These are phyloP conservation scores for Xiphorhynchus erythropygius DNA, from an alignment of 2,797 vertebrate species.

Conservation along the genomic window DNA sequence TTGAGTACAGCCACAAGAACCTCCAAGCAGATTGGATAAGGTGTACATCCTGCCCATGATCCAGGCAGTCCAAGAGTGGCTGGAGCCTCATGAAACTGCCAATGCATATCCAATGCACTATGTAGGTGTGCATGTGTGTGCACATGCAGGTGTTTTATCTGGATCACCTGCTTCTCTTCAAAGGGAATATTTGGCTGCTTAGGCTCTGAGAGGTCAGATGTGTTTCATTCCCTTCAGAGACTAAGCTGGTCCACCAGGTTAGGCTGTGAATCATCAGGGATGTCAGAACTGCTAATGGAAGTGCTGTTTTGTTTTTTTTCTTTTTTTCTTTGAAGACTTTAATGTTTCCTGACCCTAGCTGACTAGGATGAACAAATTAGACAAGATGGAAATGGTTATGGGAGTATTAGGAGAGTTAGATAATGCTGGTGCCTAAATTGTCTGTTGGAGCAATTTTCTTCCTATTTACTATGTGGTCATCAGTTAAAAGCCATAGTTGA, in stretches of 20 bases:
- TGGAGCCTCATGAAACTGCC: neutral
- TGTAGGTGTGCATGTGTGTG: accelerated
- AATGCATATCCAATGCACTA: neutral
- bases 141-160: neutral
- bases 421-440: neutral
- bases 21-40: neutral
- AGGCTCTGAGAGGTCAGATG: neutral
- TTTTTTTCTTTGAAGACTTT: neutral
- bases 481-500: slow-evolving; percentile 44
- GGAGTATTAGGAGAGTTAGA: neutral
- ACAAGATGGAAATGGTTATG: neutral
- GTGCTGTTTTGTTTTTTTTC: neutral
- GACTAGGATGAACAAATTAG: neutral
- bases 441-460: slow-evolving; percentile 9
- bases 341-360: neutral
- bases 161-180: neutral
- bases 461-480: neutral
- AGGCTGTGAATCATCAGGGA: neutral
- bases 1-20: accelerated
- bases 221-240: neutral
- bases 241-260: neutral
- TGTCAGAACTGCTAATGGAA: neutral
- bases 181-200: neutral
- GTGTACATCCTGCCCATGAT: neutral
- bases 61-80: neutral